Base-by-base conservation (phyloP, 2,113 vertebrate species). In the Chamaetylas fuelleborni region DNA sequence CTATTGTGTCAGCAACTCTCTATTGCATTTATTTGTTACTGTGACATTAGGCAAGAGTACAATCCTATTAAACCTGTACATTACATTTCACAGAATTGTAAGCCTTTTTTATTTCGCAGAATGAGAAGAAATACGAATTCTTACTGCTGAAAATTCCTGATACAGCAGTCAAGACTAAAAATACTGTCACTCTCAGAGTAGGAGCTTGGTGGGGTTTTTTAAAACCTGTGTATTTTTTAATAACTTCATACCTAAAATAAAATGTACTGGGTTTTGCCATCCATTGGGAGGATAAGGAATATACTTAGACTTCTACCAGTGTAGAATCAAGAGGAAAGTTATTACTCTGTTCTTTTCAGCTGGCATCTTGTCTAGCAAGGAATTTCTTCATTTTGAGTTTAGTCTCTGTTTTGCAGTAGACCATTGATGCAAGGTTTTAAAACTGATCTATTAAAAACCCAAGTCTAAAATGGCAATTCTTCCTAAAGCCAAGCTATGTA, bases 21-120 rank as follows among this genome's bases (percentile, higher is more conserved):
- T 94, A 92, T 97, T 97, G 97, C 95, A 93, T 97, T 97, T 98
- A 96, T 98, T 98, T 97, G 97, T 97, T 97, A 95, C 94, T 88
- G 79, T 86, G 92, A 95, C 96, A 89, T 95, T 97, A 96, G 97
- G 98, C 94, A 96, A 96, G 94, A 97, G 95, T 92, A 97, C 96
- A 98, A 97, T 97, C 96, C 97, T 98, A 97, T 98, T 98, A 98
- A 98, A 97, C 94, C 97, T 97, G 93, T 90, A 96, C 97, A 96
- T 97, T 97, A 96, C 93, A 95, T 98, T 97, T 96, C 93, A 91
- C 56, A 94, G 91, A 96, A 96, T 95, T 93, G 97, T 96, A 97
- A 96, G 90, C 94, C 94, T 96, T 96, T 97, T 95, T 92, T 95
- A 60, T 95, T 96, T 92, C 92, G 91, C 76, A 81, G 95, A 97